A percentile compares a stretch with the other conserved stretches of the same genome.
Evolutionary conservation across 2,113 vertebrate genomes (phyloP).

Genomic region (Malurus elegans): DNA sequence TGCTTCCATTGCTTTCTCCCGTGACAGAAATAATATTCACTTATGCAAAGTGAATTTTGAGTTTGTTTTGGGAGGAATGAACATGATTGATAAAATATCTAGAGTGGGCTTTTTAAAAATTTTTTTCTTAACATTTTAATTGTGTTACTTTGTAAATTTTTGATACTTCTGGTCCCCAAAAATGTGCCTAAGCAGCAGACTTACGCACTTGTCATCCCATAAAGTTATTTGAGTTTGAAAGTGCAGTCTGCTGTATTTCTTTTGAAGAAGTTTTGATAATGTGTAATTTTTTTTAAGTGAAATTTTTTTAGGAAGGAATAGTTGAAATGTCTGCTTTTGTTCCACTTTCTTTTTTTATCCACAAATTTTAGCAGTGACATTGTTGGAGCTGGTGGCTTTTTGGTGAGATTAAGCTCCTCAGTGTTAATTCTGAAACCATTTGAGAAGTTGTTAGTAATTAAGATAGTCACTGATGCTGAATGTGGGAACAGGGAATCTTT

Average conservation of each 20-base stretch:
- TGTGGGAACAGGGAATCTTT: neutral
- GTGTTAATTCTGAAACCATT: neutral
- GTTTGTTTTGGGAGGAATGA: neutral
- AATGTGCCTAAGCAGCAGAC: neutral
- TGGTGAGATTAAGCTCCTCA: neutral
- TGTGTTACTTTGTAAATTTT: neutral
- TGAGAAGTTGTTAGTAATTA: neutral
- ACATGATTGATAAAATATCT: neutral
- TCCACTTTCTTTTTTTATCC: neutral
- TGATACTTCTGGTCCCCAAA: neutral
- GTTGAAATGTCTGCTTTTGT: neutral
- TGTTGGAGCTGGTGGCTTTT: neutral
- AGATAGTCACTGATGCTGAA: neutral
- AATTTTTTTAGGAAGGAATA: neutral
- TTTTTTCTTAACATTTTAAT: neutral
- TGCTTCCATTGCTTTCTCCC: neutral
- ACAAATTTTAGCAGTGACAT: neutral
- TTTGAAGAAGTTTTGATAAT: neutral
- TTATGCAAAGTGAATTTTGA: neutral
- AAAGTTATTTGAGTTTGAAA: neutral
- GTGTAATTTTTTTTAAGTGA: neutral
- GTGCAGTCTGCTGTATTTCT: neutral
- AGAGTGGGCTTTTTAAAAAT: neutral
- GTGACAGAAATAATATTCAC: neutral
- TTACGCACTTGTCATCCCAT: neutral